A percentile compares a stretch with the other conserved stretches of the same genome.
Evolutionary conservation across 2,113 vertebrate species (phyloP).

Genomic region (Jacana jacana): DNA sequence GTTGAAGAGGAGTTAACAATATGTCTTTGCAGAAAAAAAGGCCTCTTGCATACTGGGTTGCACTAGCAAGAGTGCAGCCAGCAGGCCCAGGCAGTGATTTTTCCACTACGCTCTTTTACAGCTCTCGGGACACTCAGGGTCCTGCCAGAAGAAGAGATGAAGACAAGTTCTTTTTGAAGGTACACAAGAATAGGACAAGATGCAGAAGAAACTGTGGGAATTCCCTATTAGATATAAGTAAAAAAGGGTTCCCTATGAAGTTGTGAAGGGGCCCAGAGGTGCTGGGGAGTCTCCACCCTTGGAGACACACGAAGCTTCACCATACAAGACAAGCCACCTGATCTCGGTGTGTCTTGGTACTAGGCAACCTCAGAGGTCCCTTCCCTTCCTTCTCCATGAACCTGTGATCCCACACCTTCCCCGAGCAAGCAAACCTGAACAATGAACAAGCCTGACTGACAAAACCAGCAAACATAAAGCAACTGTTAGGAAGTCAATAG

Average conservation of each 20-base stretch:
- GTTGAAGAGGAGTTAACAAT: background rate
- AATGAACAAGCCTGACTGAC: accelerated
- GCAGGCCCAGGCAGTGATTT: background rate
- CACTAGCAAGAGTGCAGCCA: background rate
- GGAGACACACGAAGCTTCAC: background rate
- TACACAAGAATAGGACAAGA: background rate
- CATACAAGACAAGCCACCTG: background rate
- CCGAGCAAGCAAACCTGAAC: background rate
- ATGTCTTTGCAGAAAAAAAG: background rate
- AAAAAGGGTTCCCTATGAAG: background rate
- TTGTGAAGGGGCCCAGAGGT: background rate
- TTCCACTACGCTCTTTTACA: accelerated
- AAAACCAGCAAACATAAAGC: background rate
- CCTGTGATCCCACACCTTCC: background rate
- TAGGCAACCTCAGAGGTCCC: background rate
- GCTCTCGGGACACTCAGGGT: background rate
- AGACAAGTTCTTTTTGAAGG: background rate
- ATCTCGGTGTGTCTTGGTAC: background rate
- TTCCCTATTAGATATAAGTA: background rate
- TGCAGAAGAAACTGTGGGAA: background rate
- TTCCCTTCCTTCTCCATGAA: background rate
- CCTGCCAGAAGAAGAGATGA: background rate
- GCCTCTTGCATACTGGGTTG: background rate
- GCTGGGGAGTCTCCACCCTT: background rate
- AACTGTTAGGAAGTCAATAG: background rate